Base-by-base conservation (phyloP, 2,113 vertebrate species). In the Axis porcinus region DNA sequence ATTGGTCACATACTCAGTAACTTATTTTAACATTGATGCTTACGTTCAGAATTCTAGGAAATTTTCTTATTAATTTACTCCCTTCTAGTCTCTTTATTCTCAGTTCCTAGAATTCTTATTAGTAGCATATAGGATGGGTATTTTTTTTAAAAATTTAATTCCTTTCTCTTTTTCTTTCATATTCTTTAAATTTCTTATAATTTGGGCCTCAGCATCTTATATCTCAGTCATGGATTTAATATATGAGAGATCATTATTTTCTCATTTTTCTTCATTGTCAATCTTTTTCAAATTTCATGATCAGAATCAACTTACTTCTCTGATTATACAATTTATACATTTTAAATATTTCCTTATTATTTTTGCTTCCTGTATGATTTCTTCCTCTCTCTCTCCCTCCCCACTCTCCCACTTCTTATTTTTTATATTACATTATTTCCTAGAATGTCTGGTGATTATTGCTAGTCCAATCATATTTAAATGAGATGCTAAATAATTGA, bases 301-400 rank as follows among this genome's bases (percentile, higher is more conserved):
- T 55, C 15, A 95, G 5, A 62, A 45, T 45, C 64, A 78, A 81
- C 1, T 74, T 91, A 40, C 30, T 19, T 90, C 36, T 70, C 21
- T 94, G 45, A 47, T 82, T 79, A 60, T 83, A 5, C 13, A 15
- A 36, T 45, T 94, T 76, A 25, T 6, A 60, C n/a, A 70, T 88
- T 97, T 88, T 30, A 87, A 91, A 47, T 81, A 27, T 21, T 47
- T 58, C 4, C 8, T 14, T 54, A 54, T 28, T 82, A 5, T n/a
- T 79, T 14, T 47, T 91, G 30, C 3, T 76, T n/a, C 2, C 12
- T 76, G 2, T 64, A 19, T 81, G 0, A 85, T n/a, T 4, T 64
- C 3, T 85, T 6, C 4, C 0, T 47, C 7, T 45, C 30, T 60
- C 5, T 1, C 3, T 28, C 6, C 8, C 0, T 30, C 14, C 25